Conservation (phyloP, 64 coral and sea anemone species). For the Porites lutea region DNA sequence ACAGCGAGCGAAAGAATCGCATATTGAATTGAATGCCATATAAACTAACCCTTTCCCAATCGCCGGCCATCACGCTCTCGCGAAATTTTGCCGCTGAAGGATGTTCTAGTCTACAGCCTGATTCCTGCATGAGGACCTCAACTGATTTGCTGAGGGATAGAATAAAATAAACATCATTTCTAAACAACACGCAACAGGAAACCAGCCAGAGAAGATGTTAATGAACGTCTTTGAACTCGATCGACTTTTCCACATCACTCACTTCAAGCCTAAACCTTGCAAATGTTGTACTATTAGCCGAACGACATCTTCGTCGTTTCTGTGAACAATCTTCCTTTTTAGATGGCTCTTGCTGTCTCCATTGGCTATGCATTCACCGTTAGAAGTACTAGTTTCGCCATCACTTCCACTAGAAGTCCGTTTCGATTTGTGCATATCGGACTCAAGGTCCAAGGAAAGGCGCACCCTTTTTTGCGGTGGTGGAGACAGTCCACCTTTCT, state of each 20-base stretch:
- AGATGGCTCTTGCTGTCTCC: constrained; percentile 91
- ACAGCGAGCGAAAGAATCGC: constrained; percentile 54
- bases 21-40: constrained; percentile 50
- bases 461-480: constrained; percentile 99
- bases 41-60: constrained; percentile 95
- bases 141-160: constrained; percentile 94
- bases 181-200: constrained; percentile 34
- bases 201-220: constrained; percentile 63
- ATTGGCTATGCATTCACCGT: constrained; percentile 95
- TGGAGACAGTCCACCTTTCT: constrained; percentile 99
- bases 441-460: constrained; percentile 94
- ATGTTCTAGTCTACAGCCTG: constrained; percentile 99
- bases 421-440: constrained; percentile 99
- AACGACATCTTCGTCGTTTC: constrained; percentile 96
- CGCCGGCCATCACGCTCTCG: constrained; percentile 95
- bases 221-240: constrained; percentile 54
- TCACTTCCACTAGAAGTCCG: constrained; percentile 97
- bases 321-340: constrained; percentile 86
- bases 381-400: constrained; percentile 97
- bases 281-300: constrained; percentile 97
- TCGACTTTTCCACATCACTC: constrained; percentile 76
- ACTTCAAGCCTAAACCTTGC: constrained; percentile 97
- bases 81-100: constrained; percentile 97
- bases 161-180: constrained; percentile 69
- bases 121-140: constrained; percentile 94